phyloP scores from a whole-genome alignment of 2,888 invertebrate species.

The Cataglyphis livida region DNA sequence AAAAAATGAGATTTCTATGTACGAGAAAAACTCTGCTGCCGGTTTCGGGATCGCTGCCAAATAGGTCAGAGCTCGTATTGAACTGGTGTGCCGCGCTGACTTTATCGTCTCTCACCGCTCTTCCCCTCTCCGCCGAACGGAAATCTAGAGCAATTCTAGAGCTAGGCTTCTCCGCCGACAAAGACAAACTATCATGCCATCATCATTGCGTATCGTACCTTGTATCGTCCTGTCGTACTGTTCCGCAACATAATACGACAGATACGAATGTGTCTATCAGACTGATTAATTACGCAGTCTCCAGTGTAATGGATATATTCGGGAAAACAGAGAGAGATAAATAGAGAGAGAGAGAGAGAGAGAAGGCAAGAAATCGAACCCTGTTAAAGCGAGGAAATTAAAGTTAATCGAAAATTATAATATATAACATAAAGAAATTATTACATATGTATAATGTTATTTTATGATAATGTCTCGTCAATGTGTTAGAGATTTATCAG shows the following conservation, averaged over 20 bases:
- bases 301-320: not conserved
- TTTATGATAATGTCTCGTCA: not conserved
- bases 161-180: constrained; percentile 54
- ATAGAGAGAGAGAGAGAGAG: not conserved
- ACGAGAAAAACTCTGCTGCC: constrained; percentile 61
- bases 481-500: not conserved
- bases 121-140: constrained; percentile 22
- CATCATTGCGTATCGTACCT: constrained; percentile 42
- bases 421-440: not conserved
- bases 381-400: not conserved
- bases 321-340: not conserved
- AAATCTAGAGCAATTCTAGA: constrained; percentile 69
- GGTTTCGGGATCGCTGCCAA: constrained; percentile 82
- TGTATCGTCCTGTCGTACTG: constrained; percentile 45
- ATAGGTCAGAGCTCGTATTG: constrained; percentile 82
- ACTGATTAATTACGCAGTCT: constrained; percentile 15
- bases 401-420: not conserved
- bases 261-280: not conserved
- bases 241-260: constrained; percentile 25
- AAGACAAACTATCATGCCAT: constrained; percentile 55
- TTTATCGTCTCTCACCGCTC: constrained; percentile 52
- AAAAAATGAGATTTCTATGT: constrained; percentile 59
- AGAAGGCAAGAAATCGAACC: not conserved
- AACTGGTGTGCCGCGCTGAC: constrained; percentile 67
- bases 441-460: not conserved